Percentiles rank a stretch among this genome's conserved stretches.
These are phyloP conservation scores for Hydrozoanthus tunicans DNA, from an alignment of 64 coral and sea anemone genomes.

Conservation along the genomic window DNA sequence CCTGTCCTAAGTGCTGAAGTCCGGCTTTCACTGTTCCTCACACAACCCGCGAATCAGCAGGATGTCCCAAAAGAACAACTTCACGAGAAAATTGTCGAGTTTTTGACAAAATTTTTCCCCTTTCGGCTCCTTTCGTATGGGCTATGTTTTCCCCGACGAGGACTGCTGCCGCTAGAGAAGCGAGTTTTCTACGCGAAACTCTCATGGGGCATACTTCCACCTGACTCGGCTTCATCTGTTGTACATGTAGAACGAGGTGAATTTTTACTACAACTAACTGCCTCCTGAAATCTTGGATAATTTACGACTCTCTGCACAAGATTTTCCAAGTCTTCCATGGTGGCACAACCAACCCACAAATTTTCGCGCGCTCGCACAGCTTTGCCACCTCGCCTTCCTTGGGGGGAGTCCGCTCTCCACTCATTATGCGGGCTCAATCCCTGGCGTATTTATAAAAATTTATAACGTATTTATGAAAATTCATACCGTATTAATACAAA, in stretches of 20 bases:
- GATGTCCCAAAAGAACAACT: slow-evolving; percentile 30
- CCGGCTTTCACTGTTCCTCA: slow-evolving; percentile 9
- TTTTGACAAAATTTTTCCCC: slow-evolving; percentile 15
- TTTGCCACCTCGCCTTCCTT: no score
- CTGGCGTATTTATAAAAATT: no score
- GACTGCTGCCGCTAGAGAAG: not conserved
- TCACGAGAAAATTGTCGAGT: slow-evolving; percentile 49
- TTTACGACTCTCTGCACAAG: not conserved
- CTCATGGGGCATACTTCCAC: not conserved
- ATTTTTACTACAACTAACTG: not conserved
- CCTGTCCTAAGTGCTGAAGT: slow-evolving; percentile 21
- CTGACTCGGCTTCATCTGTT: not conserved
- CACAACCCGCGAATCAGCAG: not conserved
- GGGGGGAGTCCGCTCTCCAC: no score
- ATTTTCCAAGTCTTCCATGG: no score
- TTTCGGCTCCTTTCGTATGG: not conserved
- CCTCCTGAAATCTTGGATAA: not conserved
- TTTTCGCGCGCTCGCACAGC: no score
- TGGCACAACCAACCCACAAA: no score
- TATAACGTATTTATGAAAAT: no score
- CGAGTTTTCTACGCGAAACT: slow-evolving; percentile 6
- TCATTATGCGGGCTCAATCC: no score
- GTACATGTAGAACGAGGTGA: not conserved
- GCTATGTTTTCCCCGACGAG: slow-evolving; percentile 21
- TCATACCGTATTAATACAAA: no score